Evolutionary conservation across 1,140 invertebrate genomes (phyloP), one percentile per base, ranked within the genome.

Genomic region (Heliothis virescens): DNA sequence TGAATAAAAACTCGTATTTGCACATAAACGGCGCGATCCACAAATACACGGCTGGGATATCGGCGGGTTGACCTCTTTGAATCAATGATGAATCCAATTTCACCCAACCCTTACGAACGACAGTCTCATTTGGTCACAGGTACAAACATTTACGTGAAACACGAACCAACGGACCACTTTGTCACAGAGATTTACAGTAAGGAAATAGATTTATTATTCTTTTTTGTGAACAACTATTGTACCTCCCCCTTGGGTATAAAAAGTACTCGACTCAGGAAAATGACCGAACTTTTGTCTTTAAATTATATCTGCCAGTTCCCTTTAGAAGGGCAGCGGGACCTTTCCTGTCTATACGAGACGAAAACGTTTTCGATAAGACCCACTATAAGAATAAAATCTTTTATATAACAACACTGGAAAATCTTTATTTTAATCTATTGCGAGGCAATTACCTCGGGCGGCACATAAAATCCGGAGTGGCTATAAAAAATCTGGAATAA

Each of bases 11-110:
- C 59, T 63, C 60, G 59, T 78, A 80, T 82, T 83, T 79, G 76
- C 63, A 60, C 73, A 26, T 85, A 81, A 79, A 85, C 62, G 76
- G 57, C 48, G 62, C 67, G 69, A 73, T 81, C 74, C 75, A 74
- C 75, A 79, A 82, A 82, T 79, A 82, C 52, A 60, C 48, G 72
- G 29, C 41, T 53, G 21, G 52, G 48, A 29, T 76, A 76, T 65
- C 57, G 80, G 34, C 62, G 79, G 77, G 71, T 82, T 79, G 78
- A 82, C 80, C 80, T 69, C 60, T 82, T 69, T 82, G 80, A 82
- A 82, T 82, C 80, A 82, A 79, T 82, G 80, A 82, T 82, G 80
- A 82, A 82, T 82, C 76, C 80, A 82, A 82, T 82, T 82, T 82
- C 75, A 74, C 75, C 76, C 50, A 48, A 53, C 75, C 75, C 67